phyloP scores from a whole-genome alignment of 2,888 invertebrate genomes.

The Diaprepes abbreviatus region DNA sequence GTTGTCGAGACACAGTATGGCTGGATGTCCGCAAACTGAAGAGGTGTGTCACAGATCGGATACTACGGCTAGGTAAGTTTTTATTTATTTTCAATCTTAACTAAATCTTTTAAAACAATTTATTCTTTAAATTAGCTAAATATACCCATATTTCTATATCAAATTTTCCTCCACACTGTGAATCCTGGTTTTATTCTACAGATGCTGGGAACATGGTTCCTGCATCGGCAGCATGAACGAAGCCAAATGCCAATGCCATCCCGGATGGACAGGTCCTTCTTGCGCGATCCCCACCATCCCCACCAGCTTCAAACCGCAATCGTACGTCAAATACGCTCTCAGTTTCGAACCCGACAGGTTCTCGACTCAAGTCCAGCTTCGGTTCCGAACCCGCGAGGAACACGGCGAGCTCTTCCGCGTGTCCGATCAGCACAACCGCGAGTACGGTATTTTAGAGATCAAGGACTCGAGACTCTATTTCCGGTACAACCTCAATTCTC shows the following conservation, averaged over 20 bases:
- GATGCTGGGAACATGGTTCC: conserved; percentile 94
- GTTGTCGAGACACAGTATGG: conserved; percentile 85
- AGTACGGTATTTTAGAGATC: conserved; percentile 93
- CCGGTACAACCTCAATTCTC: conserved; percentile 92
- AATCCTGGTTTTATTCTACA: conserved; percentile 18
- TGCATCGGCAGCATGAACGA: conserved; percentile 93
- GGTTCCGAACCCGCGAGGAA: conserved; percentile 94
- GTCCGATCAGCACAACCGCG: conserved; percentile 93
- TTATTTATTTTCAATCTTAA: too few species aligned
- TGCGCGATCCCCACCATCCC: conserved; percentile 89
- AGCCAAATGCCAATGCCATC: conserved; percentile 93
- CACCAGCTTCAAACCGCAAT: conserved; percentile 92
- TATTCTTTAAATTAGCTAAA: too few species aligned
- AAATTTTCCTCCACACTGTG: too few species aligned
- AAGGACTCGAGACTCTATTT: conserved; percentile 92
- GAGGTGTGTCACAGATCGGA: conserved; percentile 91
- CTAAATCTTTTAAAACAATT: too few species aligned
- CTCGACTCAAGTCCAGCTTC: conserved; percentile 91
- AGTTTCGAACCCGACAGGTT: conserved; percentile 95
- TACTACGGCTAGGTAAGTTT: conserved; percentile 77
- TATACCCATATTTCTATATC: too few species aligned
- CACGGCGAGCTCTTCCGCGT: conserved; percentile 95
- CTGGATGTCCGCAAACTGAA: conserved; percentile 95
- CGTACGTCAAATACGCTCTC: conserved; percentile 96
- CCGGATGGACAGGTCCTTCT: conserved; percentile 94